Base-by-base conservation (phyloP, 2,797 vertebrate species). In the Salarias fasciatus region DNA sequence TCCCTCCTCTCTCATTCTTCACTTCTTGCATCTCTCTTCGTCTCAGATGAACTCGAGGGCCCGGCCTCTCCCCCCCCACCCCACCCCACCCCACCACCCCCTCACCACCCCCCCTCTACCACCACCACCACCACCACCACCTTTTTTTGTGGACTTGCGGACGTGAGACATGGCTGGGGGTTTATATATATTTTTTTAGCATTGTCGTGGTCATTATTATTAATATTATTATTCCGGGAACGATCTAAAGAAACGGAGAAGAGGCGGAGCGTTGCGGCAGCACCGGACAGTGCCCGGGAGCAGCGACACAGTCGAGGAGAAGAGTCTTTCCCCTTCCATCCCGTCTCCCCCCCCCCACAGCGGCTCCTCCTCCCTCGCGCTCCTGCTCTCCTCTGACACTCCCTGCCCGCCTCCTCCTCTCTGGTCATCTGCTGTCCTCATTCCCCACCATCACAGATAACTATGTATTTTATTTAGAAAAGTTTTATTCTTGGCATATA, bases 381-480 rank as follows among this genome's bases (percentile, higher is more conserved):
- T 91, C 87, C 92, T 88, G 88, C 92, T 53, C 64, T 92, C 90
- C 87, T 92, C 91, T 88, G 89, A 92, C 93, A 64, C 80, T 68
- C 79, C 69, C 55, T 12, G 51, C 47, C 15, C 13, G 11, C 61
- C 50, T 30, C 77, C 93, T 93, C 80, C 75, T 72, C 52, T 74
- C 71, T 52, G 54, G 51, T 69, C 87, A 87, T 85, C 84, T 81
- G 83, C 80, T 85, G 75, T 69, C 80, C 71, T 66, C 58, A 72
- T 66, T 57, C 75, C 70, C 76, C 77, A 28, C 70, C 77, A 65
- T 88, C 93, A 90, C 90, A 93, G 86, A 93, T 89, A 89, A 87
- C 86, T 89, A 89, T 92, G 90, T 92, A 92, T 94, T 93, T 93
- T 94, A 93, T 93, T 92, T 93, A 92, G 92, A 92, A 89, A 92